phyloP scores from a whole-genome alignment of 2,797 vertebrate species.

The Rachycentron canadum region DNA sequence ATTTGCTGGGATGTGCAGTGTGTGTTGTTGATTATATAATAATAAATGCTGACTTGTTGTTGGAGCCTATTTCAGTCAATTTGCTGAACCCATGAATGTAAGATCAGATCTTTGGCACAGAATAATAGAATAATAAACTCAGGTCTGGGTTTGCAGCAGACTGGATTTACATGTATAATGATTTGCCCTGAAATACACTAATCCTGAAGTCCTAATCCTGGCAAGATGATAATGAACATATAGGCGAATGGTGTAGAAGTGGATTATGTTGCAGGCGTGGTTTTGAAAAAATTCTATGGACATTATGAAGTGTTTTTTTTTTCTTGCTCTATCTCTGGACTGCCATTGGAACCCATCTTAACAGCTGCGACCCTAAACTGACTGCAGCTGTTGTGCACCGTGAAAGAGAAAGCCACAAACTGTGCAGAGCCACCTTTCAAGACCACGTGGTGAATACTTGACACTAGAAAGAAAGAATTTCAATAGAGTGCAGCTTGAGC shows the following conservation, averaged over 20 bases:
- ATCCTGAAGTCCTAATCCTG: constrained; percentile 12
- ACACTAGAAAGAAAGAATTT: neutral
- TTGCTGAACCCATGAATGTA: constrained; percentile 19
- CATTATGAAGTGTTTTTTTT: neutral
- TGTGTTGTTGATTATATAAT: neutral
- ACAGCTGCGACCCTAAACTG: too few relatives aligned
- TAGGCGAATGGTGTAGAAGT: neutral
- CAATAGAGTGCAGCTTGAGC: neutral
- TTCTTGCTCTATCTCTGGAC: too few relatives aligned
- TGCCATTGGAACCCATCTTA: too few relatives aligned
- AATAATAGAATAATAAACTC: constrained; percentile 9
- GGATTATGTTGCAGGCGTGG: neutral
- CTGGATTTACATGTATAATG: neutral
- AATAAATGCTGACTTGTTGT: constrained; percentile 2
- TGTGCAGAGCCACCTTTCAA: neutral
- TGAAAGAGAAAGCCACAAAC: neutral
- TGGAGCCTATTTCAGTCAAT: constrained; percentile 17
- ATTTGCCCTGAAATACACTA: constrained; percentile 21
- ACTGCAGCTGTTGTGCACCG: too few relatives aligned
- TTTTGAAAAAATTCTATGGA: neutral
- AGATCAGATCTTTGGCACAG: constrained; percentile 19
- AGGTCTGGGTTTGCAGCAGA: neutral
- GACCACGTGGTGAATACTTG: constrained; percentile 1
- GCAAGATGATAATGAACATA: neutral
- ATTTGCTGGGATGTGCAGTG: neutral